Base-by-base conservation (phyloP, 2,113 vertebrate genomes). In the Corvus moneduloides region DNA sequence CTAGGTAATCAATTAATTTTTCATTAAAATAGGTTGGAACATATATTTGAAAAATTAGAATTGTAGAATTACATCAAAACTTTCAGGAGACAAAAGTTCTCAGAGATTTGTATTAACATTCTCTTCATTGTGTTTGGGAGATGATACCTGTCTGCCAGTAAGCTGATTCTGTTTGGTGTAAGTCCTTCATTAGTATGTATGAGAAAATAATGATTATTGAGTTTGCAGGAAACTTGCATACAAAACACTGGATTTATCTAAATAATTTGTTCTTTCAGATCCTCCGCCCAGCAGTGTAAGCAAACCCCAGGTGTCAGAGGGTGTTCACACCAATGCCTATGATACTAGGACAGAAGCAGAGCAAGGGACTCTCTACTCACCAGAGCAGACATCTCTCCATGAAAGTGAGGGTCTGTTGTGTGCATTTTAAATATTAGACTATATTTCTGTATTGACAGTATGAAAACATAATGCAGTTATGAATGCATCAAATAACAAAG, bases 371-470 rank as follows among this genome's bases (percentile, higher is more conserved):
- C 98, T 99, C 96, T 99, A 98, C 96, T 99, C 99, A 75, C 99
- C 99, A 62, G 99, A 99, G 77, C 99, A 99, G 97, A 98, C 98
- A 69, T 99, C 99, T 96, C 99, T 98, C 82, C 99, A 99, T 99
- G 99, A 99, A 99, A 99, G 99, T 99, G 99, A 99, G 99, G 99
- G 98, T 99, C 99, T 98, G 98, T 99, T 98, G 96, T 98, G 87
- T 98, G 97, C 96, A 91, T 97, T 96, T 98, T 97, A 96, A 97
- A 74, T 97, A 96, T 27, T 93, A 44, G 82, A 92, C 84, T 82
- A 62, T 73, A 63, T 95, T 87, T 92, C 35, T 81, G 55, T 81
- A 49, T 81, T 91, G 32, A 64, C 56, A 51, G 13, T 54, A 12
- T 69, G 58, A 89, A 73, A 90, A 43, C 2, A 6, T 61, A 43